A percentile compares a stretch with the other conserved stretches of the same genome.
These are phyloP conservation scores for Asobara japonica DNA, from an alignment of 1,140 invertebrate species.

Conservation along the genomic window DNA sequence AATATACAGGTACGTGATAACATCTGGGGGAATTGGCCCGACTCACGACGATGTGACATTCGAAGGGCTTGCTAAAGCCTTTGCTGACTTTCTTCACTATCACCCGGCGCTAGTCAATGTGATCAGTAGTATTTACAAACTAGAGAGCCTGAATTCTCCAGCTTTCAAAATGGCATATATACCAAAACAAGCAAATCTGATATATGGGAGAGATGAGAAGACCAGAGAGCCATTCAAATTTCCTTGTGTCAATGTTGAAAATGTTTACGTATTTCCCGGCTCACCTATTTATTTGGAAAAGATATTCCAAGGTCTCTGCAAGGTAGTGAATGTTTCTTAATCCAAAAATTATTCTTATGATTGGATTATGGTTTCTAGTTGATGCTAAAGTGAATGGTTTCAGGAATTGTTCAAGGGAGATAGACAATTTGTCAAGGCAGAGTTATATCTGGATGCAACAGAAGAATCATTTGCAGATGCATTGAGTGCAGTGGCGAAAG, in stretches of 20 bases:
- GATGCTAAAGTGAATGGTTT: neutral
- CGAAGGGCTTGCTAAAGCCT: conserved; percentile 78
- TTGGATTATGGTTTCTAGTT: too few species aligned
- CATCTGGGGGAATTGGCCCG: conserved; percentile 84
- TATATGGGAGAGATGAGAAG: conserved; percentile 56
- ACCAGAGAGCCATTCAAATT: conserved; percentile 60
- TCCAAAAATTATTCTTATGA: too few species aligned
- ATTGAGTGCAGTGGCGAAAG: conserved; percentile 58
- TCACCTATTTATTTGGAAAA: conserved; percentile 74
- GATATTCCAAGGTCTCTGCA: conserved; percentile 67
- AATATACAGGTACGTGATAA: conserved; percentile 75
- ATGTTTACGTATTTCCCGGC: conserved; percentile 84
- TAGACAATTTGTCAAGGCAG: conserved; percentile 57
- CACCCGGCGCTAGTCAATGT: conserved; percentile 72
- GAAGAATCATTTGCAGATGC: conserved; percentile 64
- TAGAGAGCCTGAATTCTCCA: conserved; percentile 53
- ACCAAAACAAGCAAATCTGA: conserved; percentile 62
- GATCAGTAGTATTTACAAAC: conserved; percentile 65
- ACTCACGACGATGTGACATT: conserved; percentile 89
- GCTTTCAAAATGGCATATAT: conserved; percentile 66
- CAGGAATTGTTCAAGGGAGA: conserved; percentile 59
- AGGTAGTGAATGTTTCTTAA: conserved; percentile 50
- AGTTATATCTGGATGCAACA: conserved; percentile 61
- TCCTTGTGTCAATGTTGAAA: conserved; percentile 76
- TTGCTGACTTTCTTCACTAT: conserved; percentile 69